Conservation (phyloP, 2,113 vertebrate genomes). For the Nannospalax galili region DNA sequence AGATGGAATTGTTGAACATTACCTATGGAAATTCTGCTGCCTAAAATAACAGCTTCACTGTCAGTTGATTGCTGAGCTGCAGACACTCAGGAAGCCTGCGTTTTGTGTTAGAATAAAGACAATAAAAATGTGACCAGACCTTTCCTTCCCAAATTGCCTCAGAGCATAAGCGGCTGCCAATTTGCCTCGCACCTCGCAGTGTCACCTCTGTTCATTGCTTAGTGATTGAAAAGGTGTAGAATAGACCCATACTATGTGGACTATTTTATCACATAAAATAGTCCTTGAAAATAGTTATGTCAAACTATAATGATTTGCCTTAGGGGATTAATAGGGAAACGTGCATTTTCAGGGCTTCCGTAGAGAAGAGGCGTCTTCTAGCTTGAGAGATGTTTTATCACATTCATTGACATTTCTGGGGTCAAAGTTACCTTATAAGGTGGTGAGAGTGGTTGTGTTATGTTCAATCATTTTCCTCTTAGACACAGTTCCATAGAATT, state of each 20-base stretch:
- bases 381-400: neutral
- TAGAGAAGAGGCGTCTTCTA: neutral
- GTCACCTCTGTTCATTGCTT: neutral
- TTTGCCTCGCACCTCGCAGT: neutral
- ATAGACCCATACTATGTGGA: neutral
- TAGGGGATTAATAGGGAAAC: neutral
- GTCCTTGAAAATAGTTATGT: neutral
- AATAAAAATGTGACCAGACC: neutral
- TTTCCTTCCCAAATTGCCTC: constrained; percentile 20
- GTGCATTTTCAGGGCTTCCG: neutral
- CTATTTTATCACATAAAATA: constrained; percentile 27
- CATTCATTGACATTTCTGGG: neutral
- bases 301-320: neutral
- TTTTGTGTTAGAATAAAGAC: constrained; percentile 27
- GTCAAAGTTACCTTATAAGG: neutral
- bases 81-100: neutral
- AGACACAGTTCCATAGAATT: neutral
- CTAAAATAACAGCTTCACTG: constrained; percentile 49
- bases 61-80: neutral
- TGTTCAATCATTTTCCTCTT: neutral
- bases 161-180: neutral
- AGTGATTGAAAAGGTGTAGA: neutral
- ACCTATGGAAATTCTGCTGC: constrained; percentile 25
- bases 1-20: neutral
- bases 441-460: fast-evolving